Evolutionary conservation across 1,140 invertebrate genomes (phyloP), one percentile per base, ranked within the genome.

Genomic region (Rhagoletis pomonella): DNA sequence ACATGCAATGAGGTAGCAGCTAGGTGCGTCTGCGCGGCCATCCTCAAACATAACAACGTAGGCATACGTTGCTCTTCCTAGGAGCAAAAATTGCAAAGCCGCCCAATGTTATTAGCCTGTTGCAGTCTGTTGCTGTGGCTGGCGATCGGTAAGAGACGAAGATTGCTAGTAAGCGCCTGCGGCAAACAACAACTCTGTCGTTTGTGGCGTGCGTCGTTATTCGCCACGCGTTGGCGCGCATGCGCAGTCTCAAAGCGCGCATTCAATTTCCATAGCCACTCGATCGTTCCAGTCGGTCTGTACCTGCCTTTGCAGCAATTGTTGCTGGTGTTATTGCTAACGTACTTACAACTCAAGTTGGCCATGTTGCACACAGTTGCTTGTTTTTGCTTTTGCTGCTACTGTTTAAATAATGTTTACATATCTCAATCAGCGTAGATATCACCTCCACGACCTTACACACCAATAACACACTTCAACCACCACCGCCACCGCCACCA

Each of bases 351-450:
- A 73, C 4, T 4, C 60, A 62, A 14, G 60, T 62, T 62, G 60
- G 60, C n/a, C 60, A 81, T 81, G 73, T 81, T 81, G 73, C n/a
- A 50, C 73, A 29, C 73, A 4, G 19, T 55, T 9, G n/a, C 47
- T 55, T 58, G 73, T 81, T 77, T 17, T 60, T 87, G 62, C 64
- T 59, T 44, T 85, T 85, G 64, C 17, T 69, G 87, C 87, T 88
- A 88, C 87, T 88, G 87, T 88, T 88, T 86, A 85, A 85, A 87
- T 86, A 88, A 88, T 88, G 87, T 88, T 88, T 88, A 87, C 81
- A 85, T 87, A 88, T 88, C 87, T 88, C 87, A 88, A 88, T 88
- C 87, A 88, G 86, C 47, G 55, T 47, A 84, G 86, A 86, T 88
- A 87, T 77, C 87, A 88, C 87, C 87, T 88, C 87, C 60, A 77